These are phyloP conservation scores for Pheosia tremula DNA, from an alignment of 2,888 invertebrate species.

Conservation along the genomic window DNA sequence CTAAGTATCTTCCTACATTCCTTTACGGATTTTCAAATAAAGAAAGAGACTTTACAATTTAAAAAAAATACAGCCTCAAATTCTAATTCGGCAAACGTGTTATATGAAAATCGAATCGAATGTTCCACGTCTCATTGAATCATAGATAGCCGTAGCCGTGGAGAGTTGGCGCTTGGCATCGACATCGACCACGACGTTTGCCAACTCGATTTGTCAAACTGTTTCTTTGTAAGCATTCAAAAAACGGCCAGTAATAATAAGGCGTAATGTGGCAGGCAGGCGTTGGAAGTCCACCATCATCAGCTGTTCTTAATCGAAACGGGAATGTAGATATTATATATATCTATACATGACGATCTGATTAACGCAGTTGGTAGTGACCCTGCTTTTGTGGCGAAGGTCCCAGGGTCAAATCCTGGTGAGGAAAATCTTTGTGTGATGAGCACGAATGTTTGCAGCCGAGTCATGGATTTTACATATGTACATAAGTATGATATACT, in stretches of 20 bases:
- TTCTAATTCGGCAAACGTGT: not conserved
- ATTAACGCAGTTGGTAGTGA: too few relatives aligned
- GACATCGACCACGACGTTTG: constrained; percentile 7
- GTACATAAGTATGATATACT: too few relatives aligned
- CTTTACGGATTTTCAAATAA: too few relatives aligned
- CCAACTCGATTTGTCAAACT: not conserved
- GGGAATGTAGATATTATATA: too few relatives aligned
- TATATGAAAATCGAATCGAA: not conserved
- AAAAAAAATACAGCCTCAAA: not conserved
- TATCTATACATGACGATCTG: too few relatives aligned
- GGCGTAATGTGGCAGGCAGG: not conserved
- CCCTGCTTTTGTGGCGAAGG: too few relatives aligned
- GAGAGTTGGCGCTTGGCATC: constrained; percentile 4
- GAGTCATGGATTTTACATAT: too few relatives aligned
- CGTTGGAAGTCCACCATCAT: not conserved
- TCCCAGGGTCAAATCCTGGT: too few relatives aligned
- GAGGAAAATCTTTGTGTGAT: too few relatives aligned
- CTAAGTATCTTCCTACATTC: too few relatives aligned
- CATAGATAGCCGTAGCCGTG: not conserved
- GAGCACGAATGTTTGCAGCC: too few relatives aligned
- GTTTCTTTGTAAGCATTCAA: not conserved
- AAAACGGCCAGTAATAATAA: not conserved
- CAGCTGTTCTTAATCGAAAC: not conserved
- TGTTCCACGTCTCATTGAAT: constrained; percentile 4
- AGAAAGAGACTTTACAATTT: too few relatives aligned